Conservation (phyloP, 2,888 invertebrate genomes). For the Thera britannica region DNA sequence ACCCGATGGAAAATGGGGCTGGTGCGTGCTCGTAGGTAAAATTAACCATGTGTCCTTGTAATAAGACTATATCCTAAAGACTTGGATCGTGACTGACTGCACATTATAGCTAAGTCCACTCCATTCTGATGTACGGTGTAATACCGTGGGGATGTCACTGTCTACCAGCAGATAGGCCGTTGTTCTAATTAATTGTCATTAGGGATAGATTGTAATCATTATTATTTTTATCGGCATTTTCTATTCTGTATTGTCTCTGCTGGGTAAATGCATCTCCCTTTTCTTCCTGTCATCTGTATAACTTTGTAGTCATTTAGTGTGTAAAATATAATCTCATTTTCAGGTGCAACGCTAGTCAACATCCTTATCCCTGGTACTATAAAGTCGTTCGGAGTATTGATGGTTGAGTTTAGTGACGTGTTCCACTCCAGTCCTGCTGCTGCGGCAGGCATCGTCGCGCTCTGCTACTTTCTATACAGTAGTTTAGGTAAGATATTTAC, state of each 20-base stretch:
- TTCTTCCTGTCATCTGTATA: too few species aligned
- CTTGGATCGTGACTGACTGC: not conserved
- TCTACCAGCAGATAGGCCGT: too few species aligned
- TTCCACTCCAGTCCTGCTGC: conserved; percentile 89
- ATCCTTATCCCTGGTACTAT: conserved; percentile 94
- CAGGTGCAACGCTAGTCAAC: conserved; percentile 92
- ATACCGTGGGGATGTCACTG: not conserved
- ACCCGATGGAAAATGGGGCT: conserved; percentile 94
- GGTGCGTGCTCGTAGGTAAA: conserved; percentile 88
- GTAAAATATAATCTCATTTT: conserved; percentile 47
- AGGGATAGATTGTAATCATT: too few species aligned
- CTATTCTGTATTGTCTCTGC: too few species aligned
- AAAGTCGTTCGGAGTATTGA: conserved; percentile 94
- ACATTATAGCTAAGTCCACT: not conserved
- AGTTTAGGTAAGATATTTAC: conserved; percentile 87
- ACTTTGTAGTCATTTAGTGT: too few species aligned
- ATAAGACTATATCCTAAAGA: not conserved
- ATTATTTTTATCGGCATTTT: too few species aligned
- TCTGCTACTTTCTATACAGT: conserved; percentile 95
- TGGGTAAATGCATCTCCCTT: too few species aligned
- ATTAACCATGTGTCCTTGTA: conserved; percentile 29
- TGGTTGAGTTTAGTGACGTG: conserved; percentile 92
- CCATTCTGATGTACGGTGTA: not conserved
- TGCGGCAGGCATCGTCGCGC: conserved; percentile 93
- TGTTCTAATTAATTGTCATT: too few species aligned